Conservation (phyloP, 2,888 invertebrate species). For the Pyrocoelia pectoralis region DNA sequence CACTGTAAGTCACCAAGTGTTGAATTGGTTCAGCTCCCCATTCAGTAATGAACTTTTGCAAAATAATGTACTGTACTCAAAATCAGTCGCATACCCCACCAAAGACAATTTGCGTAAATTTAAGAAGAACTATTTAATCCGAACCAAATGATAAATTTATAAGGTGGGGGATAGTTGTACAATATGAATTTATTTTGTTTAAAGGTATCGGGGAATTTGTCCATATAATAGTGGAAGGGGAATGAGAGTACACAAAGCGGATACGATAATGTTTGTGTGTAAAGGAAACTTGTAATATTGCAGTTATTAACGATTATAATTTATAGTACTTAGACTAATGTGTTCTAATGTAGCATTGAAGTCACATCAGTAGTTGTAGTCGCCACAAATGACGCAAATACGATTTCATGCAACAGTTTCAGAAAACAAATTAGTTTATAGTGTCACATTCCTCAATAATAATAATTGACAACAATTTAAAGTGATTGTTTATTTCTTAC, state of each 20-base stretch:
- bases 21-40: constrained; percentile 4
- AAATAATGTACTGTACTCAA: constrained; percentile 14
- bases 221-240: constrained; percentile 12
- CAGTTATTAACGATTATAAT: background rate
- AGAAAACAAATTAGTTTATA: too few relatives aligned
- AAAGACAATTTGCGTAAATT: constrained; percentile 19
- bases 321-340: background rate
- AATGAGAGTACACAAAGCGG: background rate
- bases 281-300: background rate
- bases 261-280: too few relatives aligned
- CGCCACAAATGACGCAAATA: too few relatives aligned
- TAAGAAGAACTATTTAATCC: constrained; percentile 13
- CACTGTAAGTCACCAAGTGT: background rate
- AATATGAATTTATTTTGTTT: constrained; percentile 12
- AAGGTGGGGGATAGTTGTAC: constrained; percentile 14
- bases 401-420: too few relatives aligned
- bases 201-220: constrained; percentile 17
- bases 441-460: too few relatives aligned
- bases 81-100: constrained; percentile 19
- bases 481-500: too few relatives aligned
- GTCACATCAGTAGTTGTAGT: background rate
- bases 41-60: constrained; percentile 25
- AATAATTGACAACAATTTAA: too few relatives aligned
- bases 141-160: background rate
- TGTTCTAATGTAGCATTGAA: background rate